phyloP scores from a whole-genome alignment of 2,797 vertebrate genomes.

The Helarctos malayanus region DNA sequence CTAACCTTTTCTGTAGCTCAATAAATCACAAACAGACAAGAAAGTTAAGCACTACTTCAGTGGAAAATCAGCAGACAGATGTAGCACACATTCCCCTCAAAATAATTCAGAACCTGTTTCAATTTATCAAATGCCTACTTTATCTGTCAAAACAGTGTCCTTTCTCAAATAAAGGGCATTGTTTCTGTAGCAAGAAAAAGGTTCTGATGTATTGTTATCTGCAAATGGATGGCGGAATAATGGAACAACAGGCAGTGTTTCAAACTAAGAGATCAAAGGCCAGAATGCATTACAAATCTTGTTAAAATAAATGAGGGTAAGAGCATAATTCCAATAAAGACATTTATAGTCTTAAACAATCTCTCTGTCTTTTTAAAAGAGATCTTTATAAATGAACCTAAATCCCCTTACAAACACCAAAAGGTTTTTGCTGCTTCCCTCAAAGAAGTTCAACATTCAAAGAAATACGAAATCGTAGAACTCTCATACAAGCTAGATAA shows the following conservation, averaged over 20 bases:
- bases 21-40: constrained; percentile 93
- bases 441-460: constrained; percentile 75
- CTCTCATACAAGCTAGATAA: neutral
- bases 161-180: constrained; percentile 93
- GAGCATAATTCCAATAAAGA: constrained; percentile 89
- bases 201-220: constrained; percentile 92
- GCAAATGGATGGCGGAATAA: constrained; percentile 91
- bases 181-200: constrained; percentile 90
- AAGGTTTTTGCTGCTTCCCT: constrained; percentile 74
- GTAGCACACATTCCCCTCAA: constrained; percentile 91
- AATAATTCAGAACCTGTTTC: constrained; percentile 93
- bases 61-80: constrained; percentile 91
- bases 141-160: constrained; percentile 93
- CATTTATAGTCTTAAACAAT: constrained; percentile 86
- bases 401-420: constrained; percentile 58
- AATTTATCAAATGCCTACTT: constrained; percentile 94
- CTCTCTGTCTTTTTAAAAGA: constrained; percentile 78
- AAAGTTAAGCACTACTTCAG: constrained; percentile 91
- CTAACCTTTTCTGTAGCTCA: constrained; percentile 92
- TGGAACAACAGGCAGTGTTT: constrained; percentile 91
- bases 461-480: constrained; percentile 65
- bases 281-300: constrained; percentile 90
- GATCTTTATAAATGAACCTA: constrained; percentile 76
- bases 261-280: constrained; percentile 90
- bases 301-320: constrained; percentile 91